phyloP scores from a whole-genome alignment of 2,888 invertebrate species.

The Ophion costatus region DNA sequence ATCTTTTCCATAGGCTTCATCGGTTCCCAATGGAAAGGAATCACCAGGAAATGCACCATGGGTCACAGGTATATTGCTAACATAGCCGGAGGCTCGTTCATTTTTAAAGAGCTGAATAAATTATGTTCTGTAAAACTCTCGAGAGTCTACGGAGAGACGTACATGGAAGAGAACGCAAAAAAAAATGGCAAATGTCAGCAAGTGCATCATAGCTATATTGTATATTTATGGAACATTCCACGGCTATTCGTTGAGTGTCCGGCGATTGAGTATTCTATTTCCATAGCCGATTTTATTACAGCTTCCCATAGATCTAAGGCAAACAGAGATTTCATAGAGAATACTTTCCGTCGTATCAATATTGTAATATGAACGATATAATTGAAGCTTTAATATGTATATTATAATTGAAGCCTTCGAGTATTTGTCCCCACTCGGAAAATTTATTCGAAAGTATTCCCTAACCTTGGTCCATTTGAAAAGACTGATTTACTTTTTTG shows the following conservation, averaged over 20 bases:
- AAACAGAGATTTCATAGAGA: background rate
- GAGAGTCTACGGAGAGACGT: conserved; percentile 41
- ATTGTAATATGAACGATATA: background rate
- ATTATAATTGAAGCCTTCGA: background rate
- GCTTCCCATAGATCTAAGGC: background rate
- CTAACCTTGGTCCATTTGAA: too few species aligned
- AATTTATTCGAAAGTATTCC: too few species aligned
- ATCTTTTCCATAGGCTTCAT: conserved; percentile 74
- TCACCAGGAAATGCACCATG: conserved; percentile 76
- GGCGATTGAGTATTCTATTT: background rate
- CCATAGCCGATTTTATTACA: background rate
- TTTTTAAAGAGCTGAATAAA: conserved; percentile 62
- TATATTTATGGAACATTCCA: conserved; percentile 25
- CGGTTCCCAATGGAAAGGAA: conserved; percentile 77
- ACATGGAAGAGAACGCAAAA: conserved; percentile 33
- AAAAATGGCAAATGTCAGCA: conserved; percentile 44
- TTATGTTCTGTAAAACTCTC: conserved; percentile 64
- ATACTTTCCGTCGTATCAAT: background rate
- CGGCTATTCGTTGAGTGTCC: background rate
- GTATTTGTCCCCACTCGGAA: too few species aligned
- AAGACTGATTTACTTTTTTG: too few species aligned
- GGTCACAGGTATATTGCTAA: conserved; percentile 82
- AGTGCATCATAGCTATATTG: conserved; percentile 31
- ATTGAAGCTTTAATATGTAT: background rate
- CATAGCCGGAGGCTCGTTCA: conserved; percentile 68